Evolutionary conservation across 2,888 invertebrate species (phyloP), one percentile per base, ranked within the genome.

Genomic region (Coremacera marginata): DNA sequence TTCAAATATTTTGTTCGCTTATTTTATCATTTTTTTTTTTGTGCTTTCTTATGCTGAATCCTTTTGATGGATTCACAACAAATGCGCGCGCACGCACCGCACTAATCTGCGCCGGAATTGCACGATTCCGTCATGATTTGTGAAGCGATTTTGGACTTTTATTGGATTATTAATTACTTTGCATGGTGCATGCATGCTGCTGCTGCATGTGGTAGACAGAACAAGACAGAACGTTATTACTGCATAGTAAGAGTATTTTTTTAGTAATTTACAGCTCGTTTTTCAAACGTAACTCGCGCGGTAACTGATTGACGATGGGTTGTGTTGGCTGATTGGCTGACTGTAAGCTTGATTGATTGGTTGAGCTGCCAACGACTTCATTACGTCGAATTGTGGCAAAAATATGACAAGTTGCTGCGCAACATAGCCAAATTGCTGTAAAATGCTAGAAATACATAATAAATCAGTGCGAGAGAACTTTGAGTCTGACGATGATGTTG

Each of bases 141-240:
- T 60, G 71, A 37, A 71, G 22, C 71, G 71, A 71, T 71, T n/a
- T 57, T 57, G 16, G 44, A 60, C 71, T 71, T 71, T 71, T 57
- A 57, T 49, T 71, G 71, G 71, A 71, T 71, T 71, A 71, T 71
- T 71, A 71, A 71, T 71, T 71, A 57, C 71, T 70, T 34, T 60
- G 60, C 70, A 70, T 70, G 70, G 5, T 22, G 31, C 68, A 52
- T 25, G 27, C 27, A 25, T 34, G n/a, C 44, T 44, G 44, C 44
- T 44, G 44, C 44, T 44, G 44, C 25, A 11, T 27, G 27, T 22
- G 60, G 27, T 22, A 27, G 25, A 22, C 25, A n/a, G n/a, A n/a
- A 60, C 60, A 16, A 25, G 27, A 60, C 60, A 22, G 60, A 25
- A 60, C 25, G 4, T 11, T 16, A 5, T 25, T 27, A 27, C 16